Evolutionary conservation across 1,140 invertebrate genomes (phyloP).

Genomic region (Pogonomyrmex barbatus): DNA sequence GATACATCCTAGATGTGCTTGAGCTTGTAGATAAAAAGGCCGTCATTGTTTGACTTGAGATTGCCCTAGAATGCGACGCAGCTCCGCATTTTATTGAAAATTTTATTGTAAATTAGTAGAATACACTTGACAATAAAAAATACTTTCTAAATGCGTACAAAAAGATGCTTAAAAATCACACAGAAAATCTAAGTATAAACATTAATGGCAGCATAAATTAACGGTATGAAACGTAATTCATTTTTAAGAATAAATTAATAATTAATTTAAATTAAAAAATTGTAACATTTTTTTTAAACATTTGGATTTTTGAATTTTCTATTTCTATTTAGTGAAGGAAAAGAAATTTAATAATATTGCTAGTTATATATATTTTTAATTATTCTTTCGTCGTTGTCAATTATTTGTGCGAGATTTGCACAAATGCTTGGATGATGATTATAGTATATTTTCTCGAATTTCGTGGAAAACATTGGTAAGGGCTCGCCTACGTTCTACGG

Average conservation of each 20-base stretch:
- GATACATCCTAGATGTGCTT: slow-evolving; percentile 37
- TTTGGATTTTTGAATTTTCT: not conserved
- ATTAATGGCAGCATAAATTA: not conserved
- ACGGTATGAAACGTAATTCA: not conserved
- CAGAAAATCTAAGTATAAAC: too few relatives aligned
- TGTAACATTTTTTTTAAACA: not conserved
- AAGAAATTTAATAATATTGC: not conserved
- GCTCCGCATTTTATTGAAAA: slow-evolving; percentile 1
- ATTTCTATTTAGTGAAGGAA: not conserved
- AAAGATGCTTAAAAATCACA: not conserved
- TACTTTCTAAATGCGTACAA: not conserved
- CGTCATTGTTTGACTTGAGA: slow-evolving; percentile 26
- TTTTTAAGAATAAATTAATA: not conserved
- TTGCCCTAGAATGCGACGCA: slow-evolving; percentile 44
- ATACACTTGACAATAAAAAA: slow-evolving; percentile 15
- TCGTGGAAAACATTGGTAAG: not conserved
- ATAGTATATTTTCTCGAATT: slow-evolving; percentile 12
- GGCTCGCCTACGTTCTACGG: slow-evolving; percentile 30
- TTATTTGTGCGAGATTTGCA: slow-evolving; percentile 1
- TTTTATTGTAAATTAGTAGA: not conserved
- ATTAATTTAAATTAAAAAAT: not conserved
- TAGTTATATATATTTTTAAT: not conserved
- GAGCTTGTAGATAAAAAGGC: slow-evolving; percentile 45
- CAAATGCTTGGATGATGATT: not conserved
- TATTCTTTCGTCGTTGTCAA: not conserved